Conservation (phyloP, 2,797 vertebrate species). For the Gambelia wislizenii region DNA sequence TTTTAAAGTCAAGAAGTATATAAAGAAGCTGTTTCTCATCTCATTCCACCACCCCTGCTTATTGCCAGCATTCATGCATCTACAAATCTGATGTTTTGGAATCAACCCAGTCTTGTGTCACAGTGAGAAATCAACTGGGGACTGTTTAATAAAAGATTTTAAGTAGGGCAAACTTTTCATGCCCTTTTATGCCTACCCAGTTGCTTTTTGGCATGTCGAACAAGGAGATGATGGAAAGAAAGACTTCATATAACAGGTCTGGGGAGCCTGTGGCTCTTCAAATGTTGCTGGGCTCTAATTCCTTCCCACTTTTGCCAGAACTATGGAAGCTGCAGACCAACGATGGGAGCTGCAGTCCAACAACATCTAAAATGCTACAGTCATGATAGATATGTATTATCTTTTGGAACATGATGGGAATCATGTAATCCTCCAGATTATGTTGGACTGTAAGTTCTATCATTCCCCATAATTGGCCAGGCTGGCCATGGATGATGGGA, state of each 20-base stretch:
- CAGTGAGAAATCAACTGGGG: not conserved
- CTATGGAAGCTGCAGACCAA: too few species aligned
- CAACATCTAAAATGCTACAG: too few species aligned
- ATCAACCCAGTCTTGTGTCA: not conserved
- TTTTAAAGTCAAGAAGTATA: accelerated
- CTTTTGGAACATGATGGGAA: not conserved
- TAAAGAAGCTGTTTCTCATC: slow-evolving; percentile 1
- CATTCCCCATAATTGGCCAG: not conserved
- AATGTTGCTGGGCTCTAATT: not conserved
- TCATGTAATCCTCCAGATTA: not conserved
- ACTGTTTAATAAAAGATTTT: not conserved
- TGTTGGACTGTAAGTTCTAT: not conserved
- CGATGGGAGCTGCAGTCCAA: too few species aligned
- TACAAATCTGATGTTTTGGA: not conserved
- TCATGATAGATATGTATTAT: not conserved
- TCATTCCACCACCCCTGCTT: not conserved
- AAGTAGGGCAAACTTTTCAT: not conserved
- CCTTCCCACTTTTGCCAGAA: too few species aligned
- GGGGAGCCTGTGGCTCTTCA: not conserved
- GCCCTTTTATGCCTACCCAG: slow-evolving; percentile 1
- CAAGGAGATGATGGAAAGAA: slow-evolving; percentile 17
- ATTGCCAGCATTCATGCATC: slow-evolving; percentile 4
- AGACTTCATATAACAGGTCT: slow-evolving; percentile 15
- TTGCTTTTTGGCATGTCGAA: slow-evolving; percentile 14
- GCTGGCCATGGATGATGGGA: not conserved